Evolutionary conservation across 2,888 invertebrate genomes (phyloP).

Genomic region (Horisme vitalbata): DNA sequence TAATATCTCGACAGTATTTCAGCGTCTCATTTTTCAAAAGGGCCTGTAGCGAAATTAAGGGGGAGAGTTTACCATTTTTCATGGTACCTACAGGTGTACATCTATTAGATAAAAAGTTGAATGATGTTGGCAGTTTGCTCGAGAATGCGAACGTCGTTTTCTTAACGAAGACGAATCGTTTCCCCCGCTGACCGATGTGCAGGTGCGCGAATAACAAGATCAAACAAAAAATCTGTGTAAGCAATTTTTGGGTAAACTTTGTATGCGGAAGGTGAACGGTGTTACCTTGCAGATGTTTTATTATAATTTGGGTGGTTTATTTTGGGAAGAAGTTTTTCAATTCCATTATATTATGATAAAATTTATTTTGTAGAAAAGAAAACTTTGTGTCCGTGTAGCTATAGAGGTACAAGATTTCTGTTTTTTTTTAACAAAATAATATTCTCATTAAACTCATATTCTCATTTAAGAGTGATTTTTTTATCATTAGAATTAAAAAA

Average conservation of each 20-base stretch:
- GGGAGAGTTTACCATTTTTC: constrained; percentile 49
- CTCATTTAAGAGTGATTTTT: too few species aligned
- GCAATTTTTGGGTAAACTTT: constrained; percentile 18
- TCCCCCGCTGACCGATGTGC: constrained; percentile 55
- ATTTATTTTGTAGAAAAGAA: too few species aligned
- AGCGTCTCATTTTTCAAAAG: constrained; percentile 36
- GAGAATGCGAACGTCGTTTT: constrained; percentile 44
- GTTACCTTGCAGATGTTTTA: constrained; percentile 1
- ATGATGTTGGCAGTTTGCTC: constrained; percentile 55
- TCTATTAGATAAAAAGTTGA: constrained; percentile 53
- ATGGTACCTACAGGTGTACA: constrained; percentile 39
- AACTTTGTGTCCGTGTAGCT: too few species aligned
- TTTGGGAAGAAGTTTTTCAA: neutral
- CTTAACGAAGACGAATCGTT: constrained; percentile 67
- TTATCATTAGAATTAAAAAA: too few species aligned
- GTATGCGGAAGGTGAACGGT: constrained; percentile 18
- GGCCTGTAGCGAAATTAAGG: constrained; percentile 35
- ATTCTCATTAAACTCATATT: too few species aligned
- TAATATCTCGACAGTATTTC: constrained; percentile 33
- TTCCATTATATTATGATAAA: neutral
- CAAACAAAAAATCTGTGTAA: constrained; percentile 28
- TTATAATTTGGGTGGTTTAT: neutral
- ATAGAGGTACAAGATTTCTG: too few species aligned
- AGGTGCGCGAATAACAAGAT: constrained; percentile 40
- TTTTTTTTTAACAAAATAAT: too few species aligned